phyloP scores from a whole-genome alignment of 2,888 invertebrate genomes.

The Morinoia aosen region DNA sequence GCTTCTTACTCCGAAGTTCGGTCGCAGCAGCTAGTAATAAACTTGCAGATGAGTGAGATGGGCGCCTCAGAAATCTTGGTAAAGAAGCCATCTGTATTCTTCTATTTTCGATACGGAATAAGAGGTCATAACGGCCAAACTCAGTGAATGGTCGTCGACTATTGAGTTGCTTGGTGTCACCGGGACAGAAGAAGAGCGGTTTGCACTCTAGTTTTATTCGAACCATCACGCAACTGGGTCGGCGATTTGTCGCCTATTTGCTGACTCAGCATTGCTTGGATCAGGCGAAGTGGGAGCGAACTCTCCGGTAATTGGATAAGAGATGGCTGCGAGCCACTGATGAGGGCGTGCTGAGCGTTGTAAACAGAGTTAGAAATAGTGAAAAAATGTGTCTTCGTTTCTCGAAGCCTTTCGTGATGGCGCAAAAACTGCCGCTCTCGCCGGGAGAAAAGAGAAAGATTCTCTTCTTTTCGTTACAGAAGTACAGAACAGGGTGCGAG shows the following conservation, averaged over 20 bases:
- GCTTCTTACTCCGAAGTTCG: neutral
- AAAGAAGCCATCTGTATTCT: neutral
- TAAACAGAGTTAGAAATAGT: slow-evolving; percentile 35
- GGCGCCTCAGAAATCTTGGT: neutral
- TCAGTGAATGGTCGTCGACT: neutral
- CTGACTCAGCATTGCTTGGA: slow-evolving; percentile 40
- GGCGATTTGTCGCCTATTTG: slow-evolving; percentile 45
- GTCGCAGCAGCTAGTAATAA: neutral
- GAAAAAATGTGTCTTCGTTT: neutral
- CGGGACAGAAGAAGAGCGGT: neutral
- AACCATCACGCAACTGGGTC: slow-evolving; percentile 36
- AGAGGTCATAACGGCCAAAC: neutral
- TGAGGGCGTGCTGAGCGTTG: slow-evolving; percentile 18
- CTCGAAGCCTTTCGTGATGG: neutral
- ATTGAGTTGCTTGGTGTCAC: neutral
- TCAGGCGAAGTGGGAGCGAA: slow-evolving; percentile 46
- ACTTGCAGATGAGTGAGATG: neutral
- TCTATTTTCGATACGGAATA: neutral
- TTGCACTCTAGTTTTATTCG: slow-evolving; percentile 12
- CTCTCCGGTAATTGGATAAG: slow-evolving; percentile 48
- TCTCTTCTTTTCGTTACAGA: neutral
- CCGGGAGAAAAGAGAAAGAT: neutral
- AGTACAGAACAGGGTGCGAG: neutral
- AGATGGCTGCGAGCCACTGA: slow-evolving; percentile 49
- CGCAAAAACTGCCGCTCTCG: neutral